These are phyloP conservation scores for Buceros bicornis DNA, from an alignment of 2,797 vertebrate species.

Conservation along the genomic window DNA sequence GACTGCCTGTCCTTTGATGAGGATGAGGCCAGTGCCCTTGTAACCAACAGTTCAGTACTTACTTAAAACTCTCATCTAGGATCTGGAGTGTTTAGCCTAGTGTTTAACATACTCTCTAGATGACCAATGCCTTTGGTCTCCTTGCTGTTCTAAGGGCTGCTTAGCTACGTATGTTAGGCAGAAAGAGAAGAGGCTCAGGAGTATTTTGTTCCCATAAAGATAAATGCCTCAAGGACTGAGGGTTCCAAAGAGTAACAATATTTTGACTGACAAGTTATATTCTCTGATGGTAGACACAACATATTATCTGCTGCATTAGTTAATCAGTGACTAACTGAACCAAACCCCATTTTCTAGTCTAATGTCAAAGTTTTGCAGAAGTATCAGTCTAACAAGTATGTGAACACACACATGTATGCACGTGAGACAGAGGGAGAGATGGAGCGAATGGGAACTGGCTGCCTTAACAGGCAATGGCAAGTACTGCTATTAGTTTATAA, in stretches of 20 bases:
- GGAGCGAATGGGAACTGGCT: neutral
- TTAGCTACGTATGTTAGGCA: neutral
- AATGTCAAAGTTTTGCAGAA: neutral
- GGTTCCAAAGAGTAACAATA: neutral
- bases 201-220: neutral
- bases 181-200: neutral
- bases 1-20: neutral
- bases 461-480: neutral
- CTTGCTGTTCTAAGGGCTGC: neutral
- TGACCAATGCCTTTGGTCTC: neutral
- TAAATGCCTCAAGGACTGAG: neutral
- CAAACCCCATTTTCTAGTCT: neutral
- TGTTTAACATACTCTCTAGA: neutral
- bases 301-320: neutral
- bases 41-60: neutral
- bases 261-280: neutral
- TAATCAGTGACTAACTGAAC: neutral
- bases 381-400: neutral
- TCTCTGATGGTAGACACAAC: neutral
- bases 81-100: neutral
- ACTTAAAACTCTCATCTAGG: neutral
- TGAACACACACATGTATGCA: fast-evolving
- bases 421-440: neutral
- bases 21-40: neutral
- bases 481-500: neutral